phyloP scores from a whole-genome alignment of 2,113 vertebrate genomes.

The Sinocyclocheilus anophthalmus region DNA sequence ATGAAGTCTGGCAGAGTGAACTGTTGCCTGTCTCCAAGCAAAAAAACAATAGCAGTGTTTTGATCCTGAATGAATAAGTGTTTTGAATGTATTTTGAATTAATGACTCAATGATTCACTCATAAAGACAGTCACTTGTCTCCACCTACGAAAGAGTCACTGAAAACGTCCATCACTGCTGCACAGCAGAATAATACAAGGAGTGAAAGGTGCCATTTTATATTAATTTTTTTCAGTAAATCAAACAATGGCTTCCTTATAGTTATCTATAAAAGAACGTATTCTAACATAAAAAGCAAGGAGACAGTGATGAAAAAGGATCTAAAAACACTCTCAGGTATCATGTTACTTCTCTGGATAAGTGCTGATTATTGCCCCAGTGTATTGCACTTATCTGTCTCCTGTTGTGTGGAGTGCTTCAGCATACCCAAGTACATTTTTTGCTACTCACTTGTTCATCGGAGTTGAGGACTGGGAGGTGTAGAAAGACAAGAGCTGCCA shows the following conservation, averaged over 20 bases:
- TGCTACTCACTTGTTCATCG: neutral
- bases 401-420: neutral
- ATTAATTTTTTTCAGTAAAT: neutral
- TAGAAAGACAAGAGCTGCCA: slow-evolving; percentile 36
- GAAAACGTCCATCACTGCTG: neutral
- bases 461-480: slow-evolving; percentile 33
- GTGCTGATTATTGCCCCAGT: neutral
- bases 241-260: neutral
- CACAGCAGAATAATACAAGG: neutral
- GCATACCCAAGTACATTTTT: neutral
- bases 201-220: neutral
- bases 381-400: slow-evolving; percentile 6
- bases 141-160: neutral
- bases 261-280: neutral
- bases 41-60: no score
- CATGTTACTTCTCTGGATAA: slow-evolving; percentile 11
- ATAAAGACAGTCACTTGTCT: neutral
- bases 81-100: neutral
- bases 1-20: no score
- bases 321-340: slow-evolving; percentile 2
- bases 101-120: neutral
- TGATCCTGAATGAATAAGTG: neutral
- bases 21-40: no score
- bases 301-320: neutral
- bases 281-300: neutral